phyloP scores from a whole-genome alignment of 2,888 invertebrate species.

The Amiota mariae region DNA sequence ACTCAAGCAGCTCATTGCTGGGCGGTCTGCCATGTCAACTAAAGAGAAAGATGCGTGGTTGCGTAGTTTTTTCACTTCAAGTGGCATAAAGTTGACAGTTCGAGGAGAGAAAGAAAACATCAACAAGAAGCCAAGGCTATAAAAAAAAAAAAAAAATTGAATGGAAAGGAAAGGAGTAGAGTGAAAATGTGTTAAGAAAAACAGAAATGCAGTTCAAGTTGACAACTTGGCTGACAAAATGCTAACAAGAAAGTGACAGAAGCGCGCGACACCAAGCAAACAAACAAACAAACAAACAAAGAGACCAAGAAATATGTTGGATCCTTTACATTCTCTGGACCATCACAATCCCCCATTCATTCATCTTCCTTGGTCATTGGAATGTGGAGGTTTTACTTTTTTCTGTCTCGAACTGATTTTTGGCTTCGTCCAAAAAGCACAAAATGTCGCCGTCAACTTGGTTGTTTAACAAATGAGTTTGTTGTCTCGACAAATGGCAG shows the following conservation, averaged over 20 bases:
- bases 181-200: background rate
- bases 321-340: background rate
- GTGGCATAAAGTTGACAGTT: background rate
- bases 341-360: too few species aligned
- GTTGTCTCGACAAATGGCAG: slow-evolving; percentile 17
- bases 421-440: slow-evolving; percentile 12
- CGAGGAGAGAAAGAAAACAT: background rate
- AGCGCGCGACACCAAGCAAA: slow-evolving; percentile 26
- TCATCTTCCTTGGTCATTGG: too few species aligned
- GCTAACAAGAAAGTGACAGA: slow-evolving; percentile 54
- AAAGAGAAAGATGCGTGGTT: background rate
- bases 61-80: background rate
- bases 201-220: slow-evolving; percentile 46
- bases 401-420: background rate
- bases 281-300: slow-evolving; percentile 4
- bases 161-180: background rate
- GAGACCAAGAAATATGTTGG: background rate
- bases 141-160: background rate
- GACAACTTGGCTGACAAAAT: slow-evolving; percentile 66
- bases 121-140: background rate
- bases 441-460: background rate
- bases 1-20: slow-evolving; percentile 6
- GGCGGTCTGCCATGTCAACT: slow-evolving; percentile 14
- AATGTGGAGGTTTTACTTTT: too few species aligned
- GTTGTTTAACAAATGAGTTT: slow-evolving; percentile 24